A percentile compares a stretch with the other conserved stretches of the same genome.
These are phyloP conservation scores for Cotesia vestalis DNA, from an alignment of 1,140 invertebrate species.

Conservation along the genomic window DNA sequence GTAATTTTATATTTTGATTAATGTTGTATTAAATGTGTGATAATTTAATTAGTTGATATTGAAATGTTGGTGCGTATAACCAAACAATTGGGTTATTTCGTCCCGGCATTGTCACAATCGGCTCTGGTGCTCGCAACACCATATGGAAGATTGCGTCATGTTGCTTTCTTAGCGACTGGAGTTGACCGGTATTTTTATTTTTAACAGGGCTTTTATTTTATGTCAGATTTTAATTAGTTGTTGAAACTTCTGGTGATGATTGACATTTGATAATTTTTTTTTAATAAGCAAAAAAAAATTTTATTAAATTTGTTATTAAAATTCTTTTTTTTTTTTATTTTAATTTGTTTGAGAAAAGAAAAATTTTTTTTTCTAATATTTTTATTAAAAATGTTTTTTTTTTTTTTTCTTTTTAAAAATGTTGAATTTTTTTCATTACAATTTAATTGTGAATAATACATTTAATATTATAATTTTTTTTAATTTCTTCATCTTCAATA, in stretches of 20 bases:
- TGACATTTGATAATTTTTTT: too few species aligned
- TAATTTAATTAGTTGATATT: constrained; percentile 13
- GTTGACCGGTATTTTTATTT: constrained; percentile 35
- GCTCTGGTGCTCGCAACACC: constrained; percentile 25
- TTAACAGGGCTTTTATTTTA: too few species aligned
- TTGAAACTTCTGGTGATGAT: too few species aligned
- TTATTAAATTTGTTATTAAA: too few species aligned
- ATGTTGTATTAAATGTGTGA: background rate
- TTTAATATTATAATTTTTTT: too few species aligned
- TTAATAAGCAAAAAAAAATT: too few species aligned
- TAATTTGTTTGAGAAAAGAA: too few species aligned
- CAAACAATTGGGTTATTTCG: constrained; percentile 41
- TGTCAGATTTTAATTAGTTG: too few species aligned
- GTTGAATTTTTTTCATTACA: too few species aligned
- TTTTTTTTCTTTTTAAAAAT: background rate
- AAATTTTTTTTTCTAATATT: constrained; percentile 34
- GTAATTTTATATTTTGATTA: background rate
- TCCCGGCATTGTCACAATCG: constrained; percentile 40
- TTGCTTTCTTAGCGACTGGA: constrained; percentile 39
- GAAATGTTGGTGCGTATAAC: constrained; percentile 52
- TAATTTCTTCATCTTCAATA: too few species aligned
- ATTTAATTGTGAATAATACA: too few species aligned
- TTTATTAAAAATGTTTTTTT: constrained; percentile 8
- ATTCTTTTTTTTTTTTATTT: too few species aligned
- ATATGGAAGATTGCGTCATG: constrained; percentile 50